phyloP scores from a whole-genome alignment of 2,797 vertebrate genomes.

The Nannoperca australis region DNA sequence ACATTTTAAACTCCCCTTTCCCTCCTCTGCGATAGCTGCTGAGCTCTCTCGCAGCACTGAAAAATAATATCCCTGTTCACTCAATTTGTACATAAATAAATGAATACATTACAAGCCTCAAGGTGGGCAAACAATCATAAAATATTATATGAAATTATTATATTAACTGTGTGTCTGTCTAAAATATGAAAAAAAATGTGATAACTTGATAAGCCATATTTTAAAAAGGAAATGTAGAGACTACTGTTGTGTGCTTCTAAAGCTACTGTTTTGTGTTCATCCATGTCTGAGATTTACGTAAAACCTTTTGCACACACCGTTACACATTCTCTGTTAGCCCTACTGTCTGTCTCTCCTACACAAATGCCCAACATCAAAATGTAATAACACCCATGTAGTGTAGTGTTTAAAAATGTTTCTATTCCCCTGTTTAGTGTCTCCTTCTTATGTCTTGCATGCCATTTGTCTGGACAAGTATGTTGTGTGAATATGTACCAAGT shows the following conservation, averaged over 20 bases:
- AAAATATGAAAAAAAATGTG: constrained; percentile 64
- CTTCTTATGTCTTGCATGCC: constrained; percentile 81
- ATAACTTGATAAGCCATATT: constrained; percentile 90
- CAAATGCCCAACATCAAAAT: constrained; percentile 33
- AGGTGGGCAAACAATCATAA: constrained; percentile 80
- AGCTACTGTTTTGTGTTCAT: constrained; percentile 78
- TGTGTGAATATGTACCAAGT: constrained; percentile 74
- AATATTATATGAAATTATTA: constrained; percentile 70
- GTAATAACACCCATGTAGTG: constrained; percentile 61
- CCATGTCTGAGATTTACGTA: constrained; percentile 77
- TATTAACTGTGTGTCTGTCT: constrained; percentile 77
- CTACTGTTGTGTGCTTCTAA: constrained; percentile 75
- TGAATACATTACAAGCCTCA: constrained; percentile 59
- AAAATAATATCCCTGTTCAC: constrained; percentile 66
- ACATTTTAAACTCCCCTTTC: constrained; percentile 70
- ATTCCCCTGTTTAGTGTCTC: constrained; percentile 60
- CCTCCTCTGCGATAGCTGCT: constrained; percentile 61
- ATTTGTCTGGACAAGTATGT: constrained; percentile 78
- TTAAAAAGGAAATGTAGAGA: constrained; percentile 82
- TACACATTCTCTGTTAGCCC: constrained; percentile 62
- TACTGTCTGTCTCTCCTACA: constrained; percentile 44
- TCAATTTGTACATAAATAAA: constrained; percentile 81
- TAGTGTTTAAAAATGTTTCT: constrained; percentile 75
- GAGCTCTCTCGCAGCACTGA: constrained; percentile 58
- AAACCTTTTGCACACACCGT: constrained; percentile 78